Evolutionary conservation across 2,113 vertebrate genomes (phyloP).

Genomic region (Meleagris gallopavo): DNA sequence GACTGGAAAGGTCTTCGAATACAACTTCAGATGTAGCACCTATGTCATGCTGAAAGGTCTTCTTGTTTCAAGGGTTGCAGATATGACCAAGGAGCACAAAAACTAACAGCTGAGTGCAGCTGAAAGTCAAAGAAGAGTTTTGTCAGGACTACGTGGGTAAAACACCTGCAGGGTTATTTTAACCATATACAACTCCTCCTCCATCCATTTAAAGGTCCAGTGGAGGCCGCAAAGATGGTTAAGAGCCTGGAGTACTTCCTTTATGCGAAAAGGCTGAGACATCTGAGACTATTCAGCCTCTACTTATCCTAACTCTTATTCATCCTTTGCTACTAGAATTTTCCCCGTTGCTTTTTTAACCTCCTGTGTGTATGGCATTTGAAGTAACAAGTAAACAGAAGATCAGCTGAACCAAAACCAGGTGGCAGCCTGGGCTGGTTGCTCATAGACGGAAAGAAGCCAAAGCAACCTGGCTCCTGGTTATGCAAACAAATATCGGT

Average conservation of each 20-base stretch:
- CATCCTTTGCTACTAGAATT: constrained; percentile 18
- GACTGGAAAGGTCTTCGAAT: not conserved
- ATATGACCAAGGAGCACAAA: not conserved
- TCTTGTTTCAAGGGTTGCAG: not conserved
- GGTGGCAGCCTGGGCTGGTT: not conserved
- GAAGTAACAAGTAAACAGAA: constrained; percentile 6
- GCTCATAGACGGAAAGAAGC: not conserved
- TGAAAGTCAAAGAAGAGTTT: not conserved
- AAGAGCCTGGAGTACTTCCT: too few relatives aligned
- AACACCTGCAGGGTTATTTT: not conserved
- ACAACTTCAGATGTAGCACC: not conserved
- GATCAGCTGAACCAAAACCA: constrained; percentile 31
- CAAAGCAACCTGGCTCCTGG: not conserved
- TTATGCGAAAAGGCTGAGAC: too few relatives aligned
- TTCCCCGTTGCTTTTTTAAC: constrained; percentile 35
- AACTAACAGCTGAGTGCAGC: not conserved
- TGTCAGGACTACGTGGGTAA: fast-evolving
- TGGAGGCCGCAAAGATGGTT: too few relatives aligned
- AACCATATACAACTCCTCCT: not conserved
- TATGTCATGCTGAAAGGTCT: not conserved
- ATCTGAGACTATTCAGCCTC: too few relatives aligned
- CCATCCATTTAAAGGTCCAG: too few relatives aligned
- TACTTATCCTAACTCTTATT: not conserved
- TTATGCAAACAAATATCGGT: constrained; percentile 15
- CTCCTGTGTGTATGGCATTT: constrained; percentile 29